A percentile compares a stretch with the other conserved stretches of the same genome.
These are phyloP conservation scores for Sylvilagus bachmani DNA, from an alignment of 2,113 vertebrate species.

Conservation along the genomic window DNA sequence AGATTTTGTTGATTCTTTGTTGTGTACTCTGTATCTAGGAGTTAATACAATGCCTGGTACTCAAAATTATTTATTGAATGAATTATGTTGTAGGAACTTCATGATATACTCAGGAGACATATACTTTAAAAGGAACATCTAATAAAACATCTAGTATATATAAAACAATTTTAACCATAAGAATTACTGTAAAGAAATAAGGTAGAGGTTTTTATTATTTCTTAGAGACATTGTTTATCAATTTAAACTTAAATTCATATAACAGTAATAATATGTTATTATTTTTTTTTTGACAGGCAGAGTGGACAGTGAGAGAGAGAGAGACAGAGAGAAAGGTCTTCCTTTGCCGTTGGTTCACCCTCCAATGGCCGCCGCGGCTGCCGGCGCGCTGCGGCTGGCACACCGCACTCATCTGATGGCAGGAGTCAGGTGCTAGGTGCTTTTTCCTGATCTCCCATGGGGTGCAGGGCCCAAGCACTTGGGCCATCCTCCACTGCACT, in stretches of 20 bases:
- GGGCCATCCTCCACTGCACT: too few relatives aligned
- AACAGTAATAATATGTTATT: neutral
- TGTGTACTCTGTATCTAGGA: conserved; percentile 44
- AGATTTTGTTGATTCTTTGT: conserved; percentile 33
- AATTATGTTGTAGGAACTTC: conserved; percentile 12
- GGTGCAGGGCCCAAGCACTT: too few relatives aligned
- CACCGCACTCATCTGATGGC: too few relatives aligned
- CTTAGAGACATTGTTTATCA: conserved; percentile 35
- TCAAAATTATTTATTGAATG: conserved; percentile 51
- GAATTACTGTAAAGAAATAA: conserved; percentile 44
- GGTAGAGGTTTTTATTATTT: conserved; percentile 23
- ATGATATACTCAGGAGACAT: conserved; percentile 5
- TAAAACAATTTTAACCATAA: conserved; percentile 2
- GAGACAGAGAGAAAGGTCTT: too few relatives aligned
- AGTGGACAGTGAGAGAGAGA: too few relatives aligned
- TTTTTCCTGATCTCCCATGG: too few relatives aligned
- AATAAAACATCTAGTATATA: conserved; percentile 43
- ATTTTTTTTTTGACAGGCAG: too few relatives aligned
- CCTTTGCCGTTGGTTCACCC: too few relatives aligned
- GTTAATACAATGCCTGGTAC: conserved; percentile 12
- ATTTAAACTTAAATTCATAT: neutral
- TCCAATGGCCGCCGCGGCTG: too few relatives aligned
- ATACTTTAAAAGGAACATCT: conserved; percentile 26
- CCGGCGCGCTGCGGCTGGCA: too few relatives aligned
- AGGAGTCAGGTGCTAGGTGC: too few relatives aligned